Base-by-base conservation (phyloP, 2,113 vertebrate species). In the Sarotherodon lohbergeri region DNA sequence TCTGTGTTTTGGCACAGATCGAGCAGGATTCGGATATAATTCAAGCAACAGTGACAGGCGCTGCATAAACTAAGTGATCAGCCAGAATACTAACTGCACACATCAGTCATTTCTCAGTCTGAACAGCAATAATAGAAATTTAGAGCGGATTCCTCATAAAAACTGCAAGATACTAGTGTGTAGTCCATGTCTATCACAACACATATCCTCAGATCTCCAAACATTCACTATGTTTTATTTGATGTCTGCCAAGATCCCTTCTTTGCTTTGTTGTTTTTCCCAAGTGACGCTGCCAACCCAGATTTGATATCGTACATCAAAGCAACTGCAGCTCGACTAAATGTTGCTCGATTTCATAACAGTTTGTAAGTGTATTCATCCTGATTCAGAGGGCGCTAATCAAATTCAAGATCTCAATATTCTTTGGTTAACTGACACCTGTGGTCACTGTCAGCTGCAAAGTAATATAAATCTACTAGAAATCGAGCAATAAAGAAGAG, bases 281-380 rank as follows among this genome's bases (percentile, higher is more conserved):
- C 81, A 41, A 54, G 86, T 36, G 92, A 89, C 57, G 46, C 57
- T 83, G 86, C 63, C 34, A 87, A 91, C 87, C 82, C 82, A 85
- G 86, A 93, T 92, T 80, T 86, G 48, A 84, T 84, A 83, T 56
- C 11, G 16, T 68, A 86, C 91, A 93, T 88, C 81, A 91, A 86
- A 92, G 84, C 88, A 41, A 82, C 41, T 55, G 50, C 41, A 56
- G 63, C 22, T 86, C n/a, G 48, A 73, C 19, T 43, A 71, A 83
- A 86, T 32, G 48, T 52, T 61, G 73, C 73, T 73, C 3, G 27
- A 81, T 84, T 90, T 86, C 76, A 82, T 2, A 85, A 57, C 79
- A 34, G 34, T 29, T 81, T 86, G 27, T 57, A 57, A 43, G 48
- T 19, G 36, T 36, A 54, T 48, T 88, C 59, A 61, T 87, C 52